These are phyloP conservation scores for Micrasema minimum DNA, from an alignment of 1,140 invertebrate species.

Conservation along the genomic window DNA sequence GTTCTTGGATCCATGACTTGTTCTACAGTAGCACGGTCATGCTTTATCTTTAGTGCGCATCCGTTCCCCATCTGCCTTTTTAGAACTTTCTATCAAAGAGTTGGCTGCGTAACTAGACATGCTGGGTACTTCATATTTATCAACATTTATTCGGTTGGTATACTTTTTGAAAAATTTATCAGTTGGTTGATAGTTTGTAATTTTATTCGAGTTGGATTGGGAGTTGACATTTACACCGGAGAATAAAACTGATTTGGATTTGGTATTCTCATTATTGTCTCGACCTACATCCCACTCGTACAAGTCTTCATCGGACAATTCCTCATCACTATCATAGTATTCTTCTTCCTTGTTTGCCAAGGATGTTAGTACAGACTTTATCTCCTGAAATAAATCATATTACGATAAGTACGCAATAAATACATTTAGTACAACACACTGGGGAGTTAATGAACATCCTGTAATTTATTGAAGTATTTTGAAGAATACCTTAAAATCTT, in stretches of 20 bases:
- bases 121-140: conserved; percentile 79
- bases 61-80: conserved; percentile 74
- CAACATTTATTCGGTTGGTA: conserved; percentile 85
- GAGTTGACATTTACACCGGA: conserved; percentile 59
- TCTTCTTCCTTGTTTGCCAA: conserved; percentile 30
- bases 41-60: conserved; percentile 89
- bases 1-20: conserved; percentile 97
- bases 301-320: conserved; percentile 60
- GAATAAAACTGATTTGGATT: conserved; percentile 51
- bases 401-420: too few species aligned
- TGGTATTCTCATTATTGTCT: conserved; percentile 36
- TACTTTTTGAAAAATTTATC: conserved; percentile 85
- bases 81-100: conserved; percentile 74
- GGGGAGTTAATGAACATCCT: too few species aligned
- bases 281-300: conserved; percentile 60
- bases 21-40: conserved; percentile 95
- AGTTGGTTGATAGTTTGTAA: conserved; percentile 79
- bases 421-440: too few species aligned
- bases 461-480: too few species aligned
- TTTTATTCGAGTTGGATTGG: conserved; percentile 73
- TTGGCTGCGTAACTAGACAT: conserved; percentile 75
- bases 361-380: conserved; percentile 4
- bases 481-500: conserved; percentile 16
- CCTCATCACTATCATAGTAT: conserved; percentile 54
- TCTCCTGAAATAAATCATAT: conserved; percentile 28